Percentiles rank a stretch among this genome's conserved stretches.
These are phyloP conservation scores for Pseudopleuronectes americanus DNA, from an alignment of 2,797 vertebrate genomes.

Conservation along the genomic window DNA sequence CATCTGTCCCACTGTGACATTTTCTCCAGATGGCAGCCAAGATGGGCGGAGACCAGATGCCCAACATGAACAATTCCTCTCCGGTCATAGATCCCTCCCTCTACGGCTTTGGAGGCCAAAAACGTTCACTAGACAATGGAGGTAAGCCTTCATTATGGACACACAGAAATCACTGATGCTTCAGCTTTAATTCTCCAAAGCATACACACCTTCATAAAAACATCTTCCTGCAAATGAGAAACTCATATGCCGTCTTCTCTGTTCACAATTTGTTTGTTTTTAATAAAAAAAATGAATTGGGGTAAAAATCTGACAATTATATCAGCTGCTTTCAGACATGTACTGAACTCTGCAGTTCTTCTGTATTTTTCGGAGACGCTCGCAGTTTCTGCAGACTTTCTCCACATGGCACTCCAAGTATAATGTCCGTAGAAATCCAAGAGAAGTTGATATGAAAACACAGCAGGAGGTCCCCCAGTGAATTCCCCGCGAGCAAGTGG, in stretches of 20 bases:
- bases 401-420: no score
- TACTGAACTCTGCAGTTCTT: no score
- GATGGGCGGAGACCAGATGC: slow-evolving; percentile 93
- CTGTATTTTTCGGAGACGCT: no score
- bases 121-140: slow-evolving; percentile 94
- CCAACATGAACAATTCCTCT: slow-evolving; percentile 95
- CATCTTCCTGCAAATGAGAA: neutral
- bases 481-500: no score
- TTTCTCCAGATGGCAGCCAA: slow-evolving; percentile 94
- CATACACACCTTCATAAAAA: slow-evolving; percentile 2
- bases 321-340: no score
- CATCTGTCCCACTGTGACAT: slow-evolving; percentile 29
- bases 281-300: no score
- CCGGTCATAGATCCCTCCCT: slow-evolving; percentile 92
- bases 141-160: slow-evolving; percentile 80
- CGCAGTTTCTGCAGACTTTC: no score
- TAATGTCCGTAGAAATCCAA: no score
- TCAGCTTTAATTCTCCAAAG: slow-evolving; percentile 6
- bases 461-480: no score
- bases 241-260: neutral
- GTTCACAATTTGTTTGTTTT: neutral
- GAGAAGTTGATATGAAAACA: no score
- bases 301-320: no score
- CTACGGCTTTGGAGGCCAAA: slow-evolving; percentile 93
- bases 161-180: neutral